Base-by-base conservation (phyloP, 2,797 vertebrate species). In the Sebastes kiyomatsui region DNA sequence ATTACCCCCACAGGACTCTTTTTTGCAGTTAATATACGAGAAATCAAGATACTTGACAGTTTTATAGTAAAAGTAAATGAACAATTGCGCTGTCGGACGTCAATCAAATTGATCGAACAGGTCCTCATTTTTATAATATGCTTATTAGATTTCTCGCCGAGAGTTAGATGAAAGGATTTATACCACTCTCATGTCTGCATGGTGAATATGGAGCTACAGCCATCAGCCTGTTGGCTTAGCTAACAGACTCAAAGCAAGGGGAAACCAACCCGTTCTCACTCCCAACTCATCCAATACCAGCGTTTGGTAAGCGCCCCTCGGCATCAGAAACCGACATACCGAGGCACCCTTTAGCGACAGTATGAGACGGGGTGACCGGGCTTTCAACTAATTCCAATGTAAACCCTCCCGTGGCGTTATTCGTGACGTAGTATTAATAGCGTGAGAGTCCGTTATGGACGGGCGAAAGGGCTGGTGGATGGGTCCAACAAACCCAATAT, bases 321-420 rank as follows among this genome's bases (percentile, higher is more conserved):
- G 46, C 46, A n/a, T 49, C 18, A 18, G 46, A 20, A n/a, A 20
- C 46, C 46, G 4, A 49, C 46, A 49, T 20, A 49, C 18, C 3
- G 18, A 49, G 7, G 46, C 3, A 49, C 46, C 46, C 46, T 49
- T 49, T 49, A 49, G 18, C 18, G 7, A 8, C 46, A 49, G 46
- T 49, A 49, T 8, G 46, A 0, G 0, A n/a, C 0, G 18, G 42
- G 42, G 42, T 1, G 18, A 20, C 46, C 18, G 7, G 46, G 46
- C 46, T 49, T 49, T 49, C 46, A 20, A 20, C 46, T 49, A 20
- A 49, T 8, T 49, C 46, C 46, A n/a, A 49, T n/a, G 46, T 49
- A 1, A 49, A 49, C 46, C 18, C 18, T 20, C 18, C 46, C 4
- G 2, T 20, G 3, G 46, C 18, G 46, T 49, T 49, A 20, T n/a